Percentiles rank a stretch among this genome's conserved stretches.
These are phyloP conservation scores for Ips nitidus DNA, from an alignment of 1,140 invertebrate genomes.

Conservation along the genomic window DNA sequence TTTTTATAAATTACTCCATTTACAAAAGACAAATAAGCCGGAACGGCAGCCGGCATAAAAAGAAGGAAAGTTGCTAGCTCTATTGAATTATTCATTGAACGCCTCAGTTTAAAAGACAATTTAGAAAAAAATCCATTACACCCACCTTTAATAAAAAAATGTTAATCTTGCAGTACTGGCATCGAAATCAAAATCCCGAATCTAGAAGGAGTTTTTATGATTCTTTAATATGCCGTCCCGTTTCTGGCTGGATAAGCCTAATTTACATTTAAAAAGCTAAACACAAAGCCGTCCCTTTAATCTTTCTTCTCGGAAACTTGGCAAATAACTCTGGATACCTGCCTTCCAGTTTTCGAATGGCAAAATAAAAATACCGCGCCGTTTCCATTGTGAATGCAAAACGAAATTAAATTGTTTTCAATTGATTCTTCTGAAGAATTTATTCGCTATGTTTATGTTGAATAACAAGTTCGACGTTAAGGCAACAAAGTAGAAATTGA, in stretches of 20 bases:
- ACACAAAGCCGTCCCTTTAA: slow-evolving; percentile 15
- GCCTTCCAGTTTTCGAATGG: not conserved
- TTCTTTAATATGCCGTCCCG: slow-evolving; percentile 17
- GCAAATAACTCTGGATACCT: slow-evolving; percentile 21
- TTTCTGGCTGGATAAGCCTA: slow-evolving; percentile 12
- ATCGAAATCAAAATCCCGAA: slow-evolving; percentile 20
- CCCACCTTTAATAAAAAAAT: slow-evolving; percentile 26
- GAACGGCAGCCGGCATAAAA: slow-evolving; percentile 8
- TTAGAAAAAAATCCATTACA: slow-evolving; percentile 23
- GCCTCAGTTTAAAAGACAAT: slow-evolving; percentile 21
- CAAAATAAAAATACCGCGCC: not conserved
- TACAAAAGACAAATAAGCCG: slow-evolving; percentile 23
- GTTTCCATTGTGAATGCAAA: not conserved
- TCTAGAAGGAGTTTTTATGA: slow-evolving; percentile 23
- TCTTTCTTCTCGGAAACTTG: slow-evolving; percentile 16
- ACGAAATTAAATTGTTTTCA: not conserved
- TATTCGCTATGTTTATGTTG: too few species aligned
- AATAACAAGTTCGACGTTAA: too few species aligned
- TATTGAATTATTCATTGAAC: slow-evolving; percentile 26
- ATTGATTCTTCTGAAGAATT: too few species aligned
- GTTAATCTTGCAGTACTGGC: slow-evolving; percentile 13
- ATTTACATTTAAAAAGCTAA: slow-evolving; percentile 28
- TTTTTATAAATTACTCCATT: slow-evolving; percentile 28
- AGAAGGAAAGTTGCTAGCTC: slow-evolving; percentile 16
- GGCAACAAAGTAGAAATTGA: too few species aligned